Percentiles rank a stretch among this genome's conserved stretches.
phyloP scores from a whole-genome alignment of 2,888 invertebrate species.

The Hipparchia sbordonii region DNA sequence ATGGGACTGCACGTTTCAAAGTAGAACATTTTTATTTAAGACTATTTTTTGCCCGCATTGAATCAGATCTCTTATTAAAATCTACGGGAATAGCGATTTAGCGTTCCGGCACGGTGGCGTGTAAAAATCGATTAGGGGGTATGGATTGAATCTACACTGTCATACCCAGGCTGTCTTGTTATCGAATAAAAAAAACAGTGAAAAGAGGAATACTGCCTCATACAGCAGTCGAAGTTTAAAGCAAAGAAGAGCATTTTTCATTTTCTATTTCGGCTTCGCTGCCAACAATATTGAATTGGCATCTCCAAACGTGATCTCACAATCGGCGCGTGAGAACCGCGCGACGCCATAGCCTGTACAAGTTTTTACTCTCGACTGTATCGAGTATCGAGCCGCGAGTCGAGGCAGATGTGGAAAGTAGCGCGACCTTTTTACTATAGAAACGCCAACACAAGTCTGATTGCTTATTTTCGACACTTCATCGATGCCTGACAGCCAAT shows the following conservation, averaged over 20 bases:
- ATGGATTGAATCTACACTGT: too few relatives aligned
- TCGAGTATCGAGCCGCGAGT: background rate
- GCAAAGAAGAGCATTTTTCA: background rate
- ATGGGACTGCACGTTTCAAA: background rate
- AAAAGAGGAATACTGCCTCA: background rate
- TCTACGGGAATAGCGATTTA: too few relatives aligned
- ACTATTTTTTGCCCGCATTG: too few relatives aligned
- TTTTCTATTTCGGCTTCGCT: background rate
- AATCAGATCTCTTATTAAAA: too few relatives aligned
- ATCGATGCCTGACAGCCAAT: too few relatives aligned
- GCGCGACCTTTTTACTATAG: constrained; percentile 35
- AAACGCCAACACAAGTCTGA: constrained; percentile 27
- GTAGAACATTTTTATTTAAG: background rate
- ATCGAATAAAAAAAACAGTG: too few relatives aligned
- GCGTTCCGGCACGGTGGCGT: too few relatives aligned
- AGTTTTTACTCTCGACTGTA: constrained; percentile 37
- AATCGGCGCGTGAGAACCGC: constrained; percentile 33
- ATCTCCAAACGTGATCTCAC: constrained; percentile 22
- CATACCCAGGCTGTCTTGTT: too few relatives aligned
- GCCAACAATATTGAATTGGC: constrained; percentile 8
- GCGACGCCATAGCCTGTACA: constrained; percentile 26
- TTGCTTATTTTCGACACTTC: background rate
- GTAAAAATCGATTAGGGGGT: too few relatives aligned
- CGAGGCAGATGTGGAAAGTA: constrained; percentile 35
- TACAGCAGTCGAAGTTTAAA: background rate